Conservation (phyloP, 2,888 invertebrate genomes). For the Herminia tarsipennalis region DNA sequence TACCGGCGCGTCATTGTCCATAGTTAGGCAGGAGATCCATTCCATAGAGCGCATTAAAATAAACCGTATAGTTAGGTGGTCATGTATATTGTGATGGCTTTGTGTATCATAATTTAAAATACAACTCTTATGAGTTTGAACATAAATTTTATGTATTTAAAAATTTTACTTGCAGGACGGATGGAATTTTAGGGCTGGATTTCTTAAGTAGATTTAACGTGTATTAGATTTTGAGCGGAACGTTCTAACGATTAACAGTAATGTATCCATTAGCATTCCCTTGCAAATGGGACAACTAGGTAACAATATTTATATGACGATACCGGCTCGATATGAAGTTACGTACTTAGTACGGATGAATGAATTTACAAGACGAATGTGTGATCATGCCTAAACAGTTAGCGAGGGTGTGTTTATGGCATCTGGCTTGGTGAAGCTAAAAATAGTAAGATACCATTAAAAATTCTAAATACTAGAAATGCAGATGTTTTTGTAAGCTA, state of each 20-base stretch:
- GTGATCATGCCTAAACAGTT: neutral
- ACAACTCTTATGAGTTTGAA: neutral
- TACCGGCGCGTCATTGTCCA: conserved; percentile 19
- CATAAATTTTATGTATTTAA: conserved; percentile 16
- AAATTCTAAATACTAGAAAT: too few species aligned
- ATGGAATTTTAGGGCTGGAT: conserved; percentile 7
- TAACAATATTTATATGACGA: neutral
- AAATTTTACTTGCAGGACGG: conserved; percentile 5
- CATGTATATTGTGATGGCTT: conserved; percentile 3
- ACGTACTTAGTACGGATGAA: neutral
- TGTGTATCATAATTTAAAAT: conserved; percentile 10
- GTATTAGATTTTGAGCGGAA: neutral
- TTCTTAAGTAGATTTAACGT: neutral
- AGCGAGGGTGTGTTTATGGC: too few species aligned
- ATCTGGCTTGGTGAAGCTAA: too few species aligned
- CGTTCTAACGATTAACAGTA: neutral
- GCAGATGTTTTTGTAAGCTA: too few species aligned
- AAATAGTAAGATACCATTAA: too few species aligned
- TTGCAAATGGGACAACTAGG: neutral
- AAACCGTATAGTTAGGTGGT: neutral
- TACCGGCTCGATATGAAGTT: neutral
- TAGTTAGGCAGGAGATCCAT: conserved; percentile 6
- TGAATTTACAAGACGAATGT: neutral
- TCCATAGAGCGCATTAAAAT: neutral
- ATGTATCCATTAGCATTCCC: neutral